These are phyloP conservation scores for Aythya fuligula DNA, from an alignment of 2,797 vertebrate genomes.

Conservation along the genomic window DNA sequence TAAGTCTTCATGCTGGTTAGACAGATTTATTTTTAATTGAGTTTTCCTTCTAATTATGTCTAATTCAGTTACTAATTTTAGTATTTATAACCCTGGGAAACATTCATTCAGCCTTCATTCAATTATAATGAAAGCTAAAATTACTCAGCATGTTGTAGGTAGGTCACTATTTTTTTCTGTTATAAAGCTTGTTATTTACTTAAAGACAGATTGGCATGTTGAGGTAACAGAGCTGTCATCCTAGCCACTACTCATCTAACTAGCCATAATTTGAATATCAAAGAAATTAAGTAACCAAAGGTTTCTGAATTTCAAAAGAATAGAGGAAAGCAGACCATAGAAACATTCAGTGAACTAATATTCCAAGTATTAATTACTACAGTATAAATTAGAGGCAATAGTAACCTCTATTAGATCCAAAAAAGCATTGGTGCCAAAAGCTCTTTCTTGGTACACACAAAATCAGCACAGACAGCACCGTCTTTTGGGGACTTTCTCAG, in stretches of 20 bases:
- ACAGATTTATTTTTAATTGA: conserved; percentile 8
- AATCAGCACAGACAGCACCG: not conserved
- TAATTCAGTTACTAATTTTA: conserved; percentile 10
- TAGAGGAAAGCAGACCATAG: not conserved
- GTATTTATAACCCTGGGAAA: conserved; percentile 9
- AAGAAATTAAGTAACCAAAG: conserved; percentile 9
- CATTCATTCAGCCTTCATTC: conserved; percentile 13
- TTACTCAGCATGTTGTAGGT: conserved; percentile 33
- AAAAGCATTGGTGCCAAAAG: not conserved
- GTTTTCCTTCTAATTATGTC: conserved; percentile 33
- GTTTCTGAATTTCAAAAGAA: not conserved
- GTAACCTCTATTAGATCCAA: not conserved
- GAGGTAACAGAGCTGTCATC: not conserved
- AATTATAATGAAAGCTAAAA: conserved; percentile 26
- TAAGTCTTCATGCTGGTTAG: conserved; percentile 5
- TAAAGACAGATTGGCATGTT: not conserved
- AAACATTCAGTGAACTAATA: not conserved
- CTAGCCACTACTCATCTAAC: not conserved
- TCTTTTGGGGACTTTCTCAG: not conserved
- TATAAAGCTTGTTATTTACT: not conserved
- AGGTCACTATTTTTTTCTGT: not conserved
- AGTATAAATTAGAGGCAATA: not conserved
- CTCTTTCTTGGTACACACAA: not conserved
- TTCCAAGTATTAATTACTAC: not conserved
- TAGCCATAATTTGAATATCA: not conserved